phyloP scores from a whole-genome alignment of 2,888 invertebrate genomes.

The Drosophila anceps region DNA sequence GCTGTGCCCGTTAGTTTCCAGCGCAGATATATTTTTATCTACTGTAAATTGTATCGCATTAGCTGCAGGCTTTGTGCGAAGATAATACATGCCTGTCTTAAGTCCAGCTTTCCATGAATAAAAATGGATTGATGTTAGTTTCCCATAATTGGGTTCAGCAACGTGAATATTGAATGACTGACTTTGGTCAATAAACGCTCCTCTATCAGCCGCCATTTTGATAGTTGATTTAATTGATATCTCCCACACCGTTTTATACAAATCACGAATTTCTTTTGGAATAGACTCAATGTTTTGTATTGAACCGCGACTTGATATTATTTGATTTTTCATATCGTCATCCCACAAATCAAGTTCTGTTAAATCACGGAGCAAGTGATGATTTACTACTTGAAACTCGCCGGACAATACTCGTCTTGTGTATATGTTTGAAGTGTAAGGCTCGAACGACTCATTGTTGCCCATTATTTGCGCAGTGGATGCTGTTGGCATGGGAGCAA shows the following conservation, averaged over 20 bases:
- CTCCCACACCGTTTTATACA: conserved; percentile 99
- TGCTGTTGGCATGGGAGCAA: conserved; percentile 99
- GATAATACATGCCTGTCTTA: conserved; percentile 99
- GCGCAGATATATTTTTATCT: conserved; percentile 90
- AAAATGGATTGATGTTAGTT: conserved; percentile 99
- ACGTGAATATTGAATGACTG: conserved; percentile 99
- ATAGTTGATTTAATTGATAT: conserved; percentile 96
- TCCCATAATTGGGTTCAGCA: conserved; percentile 96
- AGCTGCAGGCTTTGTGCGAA: conserved; percentile 97
- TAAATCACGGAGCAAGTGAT: conserved; percentile 96
- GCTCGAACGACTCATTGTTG: conserved; percentile 99
- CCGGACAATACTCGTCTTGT: conserved; percentile 97
- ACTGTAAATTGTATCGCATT: conserved; percentile 99
- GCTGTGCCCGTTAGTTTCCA: conserved; percentile 46
- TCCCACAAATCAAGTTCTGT: conserved; percentile 97
- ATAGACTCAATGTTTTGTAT: conserved; percentile 94
- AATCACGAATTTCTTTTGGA: conserved; percentile 92
- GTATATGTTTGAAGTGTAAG: conserved; percentile 99
- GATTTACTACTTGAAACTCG: conserved; percentile 98
- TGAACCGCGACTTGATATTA: conserved; percentile 96
- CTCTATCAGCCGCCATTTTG: conserved; percentile 98
- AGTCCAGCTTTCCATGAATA: conserved; percentile 98
- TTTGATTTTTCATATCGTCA: conserved; percentile 97
- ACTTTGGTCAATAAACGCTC: conserved; percentile 99
- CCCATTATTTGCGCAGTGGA: conserved; percentile 99